Evolutionary conservation across 2,797 vertebrate species (phyloP), one percentile per base, ranked within the genome.

Genomic region (Miichthys miiuy): DNA sequence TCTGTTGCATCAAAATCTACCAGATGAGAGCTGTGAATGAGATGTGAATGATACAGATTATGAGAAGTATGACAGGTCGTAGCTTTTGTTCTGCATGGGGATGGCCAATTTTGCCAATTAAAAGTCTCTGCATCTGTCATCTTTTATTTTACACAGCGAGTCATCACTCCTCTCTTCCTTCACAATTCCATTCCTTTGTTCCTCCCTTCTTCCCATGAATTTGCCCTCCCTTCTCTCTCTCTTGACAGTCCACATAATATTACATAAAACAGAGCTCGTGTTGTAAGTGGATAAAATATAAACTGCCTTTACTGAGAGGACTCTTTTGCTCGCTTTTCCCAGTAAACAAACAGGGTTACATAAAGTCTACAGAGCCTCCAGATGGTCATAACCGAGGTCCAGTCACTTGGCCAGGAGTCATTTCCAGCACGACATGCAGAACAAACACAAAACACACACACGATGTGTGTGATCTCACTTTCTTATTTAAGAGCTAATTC

Each of bases 301-400:
- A 74, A 83, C 79, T 79, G 55, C 78, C 68, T 82, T 85, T 85
- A 74, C 84, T 84, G 61, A 41, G 57, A 60, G 84, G 80, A 80
- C 65, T 72, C 62, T 61, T 82, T 68, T 41, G 25, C 66, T 70
- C 34, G 70, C 42, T 67, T 86, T 86, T 89, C 76, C 68, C 27
- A 64, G 87, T 82, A 87, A 84, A 81, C 75, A 65, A 63, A 71
- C 68, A n/a, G 1, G 12, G 76, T 88, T 87, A 86, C 48, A 80
- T 82, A 86, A 89, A 84, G 55, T 68, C 84, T 11, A 68, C 75
- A 80, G 81, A 85, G 80, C 82, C 76, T 83, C 88, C 88, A 85
- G 86, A 88, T 89, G 85, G 88, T 86, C 70, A 46, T 4, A 4
- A 67, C 61, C 14, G 20, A 67, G 63, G 78, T 69, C 62, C 66